These are phyloP conservation scores for Sinelater perroti DNA, from an alignment of 2,888 invertebrate genomes.

Conservation along the genomic window DNA sequence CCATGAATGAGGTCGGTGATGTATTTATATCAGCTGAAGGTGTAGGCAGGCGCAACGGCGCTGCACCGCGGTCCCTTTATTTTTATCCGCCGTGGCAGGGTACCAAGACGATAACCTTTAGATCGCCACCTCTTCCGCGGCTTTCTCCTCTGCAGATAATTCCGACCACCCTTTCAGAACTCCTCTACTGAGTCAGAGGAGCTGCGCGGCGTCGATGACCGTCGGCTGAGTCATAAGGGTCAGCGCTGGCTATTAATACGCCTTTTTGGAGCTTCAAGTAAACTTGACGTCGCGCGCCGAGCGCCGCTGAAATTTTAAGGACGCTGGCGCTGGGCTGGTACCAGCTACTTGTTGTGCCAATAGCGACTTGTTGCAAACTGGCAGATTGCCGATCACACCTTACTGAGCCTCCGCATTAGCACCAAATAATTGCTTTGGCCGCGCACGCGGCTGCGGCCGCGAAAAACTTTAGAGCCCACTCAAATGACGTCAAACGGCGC, in stretches of 20 bases:
- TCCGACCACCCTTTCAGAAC: too few species aligned
- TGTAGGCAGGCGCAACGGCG: constrained; percentile 26
- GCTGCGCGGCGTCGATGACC: constrained; percentile 15
- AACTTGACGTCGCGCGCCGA: constrained; percentile 31
- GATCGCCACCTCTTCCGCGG: background rate
- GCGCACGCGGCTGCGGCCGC: background rate
- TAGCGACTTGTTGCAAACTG: constrained; percentile 58
- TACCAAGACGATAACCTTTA: constrained; percentile 37
- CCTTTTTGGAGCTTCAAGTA: constrained; percentile 22
- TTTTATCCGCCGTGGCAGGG: constrained; percentile 35
- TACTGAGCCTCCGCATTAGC: constrained; percentile 51
- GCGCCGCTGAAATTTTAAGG: constrained; percentile 43
- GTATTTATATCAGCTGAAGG: constrained; percentile 38
- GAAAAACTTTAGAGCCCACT: constrained; percentile 1
- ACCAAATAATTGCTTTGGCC: constrained; percentile 28
- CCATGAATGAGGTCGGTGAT: constrained; percentile 43
- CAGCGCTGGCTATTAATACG: constrained; percentile 24
- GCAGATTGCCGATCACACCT: constrained; percentile 58
- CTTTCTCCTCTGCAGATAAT: background rate
- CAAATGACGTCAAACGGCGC: constrained; percentile 4
- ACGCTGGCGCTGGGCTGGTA: constrained; percentile 43
- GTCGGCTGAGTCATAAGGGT: constrained; percentile 25
- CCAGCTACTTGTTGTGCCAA: constrained; percentile 51
- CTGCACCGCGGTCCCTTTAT: constrained; percentile 18
- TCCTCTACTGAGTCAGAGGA: background rate